phyloP scores from a whole-genome alignment of 2,888 invertebrate genomes.

The Tigriopus californicus region DNA sequence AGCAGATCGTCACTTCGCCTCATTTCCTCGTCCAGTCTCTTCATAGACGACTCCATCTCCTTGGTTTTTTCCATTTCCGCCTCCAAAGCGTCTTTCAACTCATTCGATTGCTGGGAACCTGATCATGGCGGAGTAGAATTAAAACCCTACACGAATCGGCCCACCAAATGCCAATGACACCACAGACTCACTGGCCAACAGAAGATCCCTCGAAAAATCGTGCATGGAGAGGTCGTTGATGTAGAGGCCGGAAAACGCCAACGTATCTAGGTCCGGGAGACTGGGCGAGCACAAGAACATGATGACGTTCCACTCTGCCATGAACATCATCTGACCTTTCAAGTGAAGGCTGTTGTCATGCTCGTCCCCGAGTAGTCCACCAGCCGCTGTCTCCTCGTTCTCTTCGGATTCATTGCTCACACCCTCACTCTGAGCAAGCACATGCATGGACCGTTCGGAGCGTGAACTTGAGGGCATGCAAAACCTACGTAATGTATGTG shows the following conservation, averaged over 20 bases:
- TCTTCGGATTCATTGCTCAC: slow-evolving; percentile 23
- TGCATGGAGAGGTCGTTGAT: slow-evolving; percentile 98
- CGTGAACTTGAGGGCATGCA: background rate
- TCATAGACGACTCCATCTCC: slow-evolving; percentile 88
- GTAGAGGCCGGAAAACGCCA: slow-evolving; percentile 79
- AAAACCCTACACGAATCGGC: slow-evolving; percentile 24
- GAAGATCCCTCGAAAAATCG: slow-evolving; percentile 64
- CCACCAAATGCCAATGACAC: background rate
- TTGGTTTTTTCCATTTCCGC: slow-evolving; percentile 92
- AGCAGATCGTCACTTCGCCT: slow-evolving; percentile 79
- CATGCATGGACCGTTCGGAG: slow-evolving; percentile 28
- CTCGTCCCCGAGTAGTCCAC: slow-evolving; percentile 19
- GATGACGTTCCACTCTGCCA: slow-evolving; percentile 95
- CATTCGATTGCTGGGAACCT: slow-evolving; percentile 82
- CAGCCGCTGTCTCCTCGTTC: slow-evolving; percentile 22
- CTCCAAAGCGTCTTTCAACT: slow-evolving; percentile 80
- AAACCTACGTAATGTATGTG: background rate
- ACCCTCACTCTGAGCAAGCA: slow-evolving; percentile 37
- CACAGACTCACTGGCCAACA: background rate
- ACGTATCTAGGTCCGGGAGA: slow-evolving; percentile 66
- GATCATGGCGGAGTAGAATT: too few species aligned
- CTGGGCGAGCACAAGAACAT: slow-evolving; percentile 91
- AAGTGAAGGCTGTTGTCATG: slow-evolving; percentile 56
- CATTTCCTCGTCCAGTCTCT: slow-evolving; percentile 87
- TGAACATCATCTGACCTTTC: slow-evolving; percentile 95